A percentile compares a stretch with the other conserved stretches of the same genome.
phyloP scores from a whole-genome alignment of 2,797 vertebrate species.

The Melanotaenia trifasciata region DNA sequence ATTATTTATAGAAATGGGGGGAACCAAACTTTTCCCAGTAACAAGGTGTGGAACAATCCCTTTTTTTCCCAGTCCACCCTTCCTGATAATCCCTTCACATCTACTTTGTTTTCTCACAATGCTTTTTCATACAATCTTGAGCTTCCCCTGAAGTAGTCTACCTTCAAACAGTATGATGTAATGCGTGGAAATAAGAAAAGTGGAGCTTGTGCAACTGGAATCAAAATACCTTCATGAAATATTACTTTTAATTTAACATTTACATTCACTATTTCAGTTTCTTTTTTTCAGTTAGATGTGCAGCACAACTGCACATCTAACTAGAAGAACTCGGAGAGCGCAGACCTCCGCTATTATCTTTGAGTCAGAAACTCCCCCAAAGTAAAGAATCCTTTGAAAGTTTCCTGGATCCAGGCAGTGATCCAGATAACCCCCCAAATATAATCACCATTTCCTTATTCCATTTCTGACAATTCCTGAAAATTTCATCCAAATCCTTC shows the following conservation, averaged over 20 bases:
- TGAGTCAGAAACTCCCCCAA: too few relatives aligned
- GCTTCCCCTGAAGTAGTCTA: constrained; percentile 12
- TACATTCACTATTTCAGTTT: background rate
- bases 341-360: too few relatives aligned
- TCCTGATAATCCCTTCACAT: constrained; percentile 15
- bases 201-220: background rate
- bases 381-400: too few relatives aligned
- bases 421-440: too few relatives aligned
- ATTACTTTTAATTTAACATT: constrained; percentile 9
- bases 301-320: background rate
- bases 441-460: too few relatives aligned
- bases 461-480: too few relatives aligned
- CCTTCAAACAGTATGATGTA: constrained; percentile 51
- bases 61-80: background rate
- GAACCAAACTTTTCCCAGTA: background rate
- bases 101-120: constrained; percentile 21
- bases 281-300: background rate
- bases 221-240: constrained; percentile 22
- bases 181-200: constrained; percentile 33
- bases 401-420: too few relatives aligned
- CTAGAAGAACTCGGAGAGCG: too few relatives aligned
- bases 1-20: background rate
- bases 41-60: background rate
- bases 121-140: constrained; percentile 19
- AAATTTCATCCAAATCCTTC: too few relatives aligned